Percentiles rank a stretch among this genome's conserved stretches.
Evolutionary conservation across 64 coral and sea anemone species (phyloP).

Genomic region (Anthopleura sola): DNA sequence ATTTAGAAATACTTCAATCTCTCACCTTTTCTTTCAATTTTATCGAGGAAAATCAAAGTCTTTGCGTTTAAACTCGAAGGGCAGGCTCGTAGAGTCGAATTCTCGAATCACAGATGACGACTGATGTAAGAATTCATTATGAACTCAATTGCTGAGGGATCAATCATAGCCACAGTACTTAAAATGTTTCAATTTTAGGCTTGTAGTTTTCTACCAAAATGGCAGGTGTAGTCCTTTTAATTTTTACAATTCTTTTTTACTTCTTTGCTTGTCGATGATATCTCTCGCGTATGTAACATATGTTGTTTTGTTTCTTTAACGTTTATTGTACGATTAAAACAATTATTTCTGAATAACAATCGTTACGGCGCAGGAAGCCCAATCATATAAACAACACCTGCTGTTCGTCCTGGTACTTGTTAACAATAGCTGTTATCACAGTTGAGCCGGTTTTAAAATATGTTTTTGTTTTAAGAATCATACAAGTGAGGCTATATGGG

Average conservation of each 20-base stretch:
- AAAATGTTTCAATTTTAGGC: too few species aligned
- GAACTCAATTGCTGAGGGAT: neutral
- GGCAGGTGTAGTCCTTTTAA: neutral
- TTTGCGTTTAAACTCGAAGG: neutral
- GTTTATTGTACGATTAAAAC: neutral
- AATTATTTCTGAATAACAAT: neutral
- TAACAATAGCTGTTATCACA: too few species aligned
- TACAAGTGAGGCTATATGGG: too few species aligned
- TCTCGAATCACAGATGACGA: neutral
- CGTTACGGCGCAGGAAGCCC: neutral
- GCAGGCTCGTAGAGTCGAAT: neutral
- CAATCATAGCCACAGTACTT: neutral
- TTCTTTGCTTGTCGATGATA: too few species aligned
- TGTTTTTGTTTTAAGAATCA: too few species aligned
- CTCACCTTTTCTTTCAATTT: neutral
- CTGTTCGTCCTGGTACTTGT: too few species aligned
- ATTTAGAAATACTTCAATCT: neutral
- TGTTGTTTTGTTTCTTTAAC: neutral
- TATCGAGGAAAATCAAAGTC: neutral
- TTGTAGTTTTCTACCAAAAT: too few species aligned
- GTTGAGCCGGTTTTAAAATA: too few species aligned
- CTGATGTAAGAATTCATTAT: slow-evolving; percentile 11
- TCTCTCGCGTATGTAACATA: neutral
- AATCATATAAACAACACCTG: neutral
- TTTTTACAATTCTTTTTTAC: neutral